Evolutionary conservation across 37 sponge, comb jelly and placozoan species (phyloP), one percentile per base, ranked within the genome.

Genomic region (Axinella damicornis): DNA sequence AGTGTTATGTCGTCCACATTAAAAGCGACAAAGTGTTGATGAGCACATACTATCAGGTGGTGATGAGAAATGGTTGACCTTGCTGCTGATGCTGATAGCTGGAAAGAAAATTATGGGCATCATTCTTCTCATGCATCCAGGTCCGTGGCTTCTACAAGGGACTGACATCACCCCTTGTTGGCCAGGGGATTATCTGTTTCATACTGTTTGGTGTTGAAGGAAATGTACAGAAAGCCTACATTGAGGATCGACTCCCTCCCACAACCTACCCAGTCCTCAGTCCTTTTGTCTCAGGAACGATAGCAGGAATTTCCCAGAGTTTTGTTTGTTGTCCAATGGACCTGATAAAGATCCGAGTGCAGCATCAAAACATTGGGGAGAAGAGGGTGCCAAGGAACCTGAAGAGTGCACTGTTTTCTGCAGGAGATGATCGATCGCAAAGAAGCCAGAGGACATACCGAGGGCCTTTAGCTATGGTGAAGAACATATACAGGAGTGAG

Each of bases 241-340:
- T 27, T 27, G 27, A 27, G n/a, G 62, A 14, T 27, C 46, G 46
- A 12, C 46, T 46, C 46, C 46, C 46, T 12, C 46, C 46, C 46
- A 46, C 46, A 9, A 9, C 46, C 46, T 46, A 46, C 9, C 46
- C 46, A 46, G 46, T 46, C 46, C 4, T 46, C 9, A 46, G 46
- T 46, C 46, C 46, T 9, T 61, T 5, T 61, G 5, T 61, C 11
- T 61, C 62, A 61, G 62, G 62, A 61, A 61, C 11, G 62, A 27
- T 61, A 14, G 62, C 62, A 27, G 62, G 62, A 25, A 14, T 61
- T 61, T 5, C 27, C 27, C 62, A 61, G 62, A 61, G 62, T 25
- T 61, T 61, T 61, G 62, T 61, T 14, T 61, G 62, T 11, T 22
- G 25, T 61, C 62, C 62, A 61, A 61, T 61, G 62, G 62, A 61